Base-by-base conservation (phyloP, 2,113 vertebrate genomes). In the Agapornis roseicollis region DNA sequence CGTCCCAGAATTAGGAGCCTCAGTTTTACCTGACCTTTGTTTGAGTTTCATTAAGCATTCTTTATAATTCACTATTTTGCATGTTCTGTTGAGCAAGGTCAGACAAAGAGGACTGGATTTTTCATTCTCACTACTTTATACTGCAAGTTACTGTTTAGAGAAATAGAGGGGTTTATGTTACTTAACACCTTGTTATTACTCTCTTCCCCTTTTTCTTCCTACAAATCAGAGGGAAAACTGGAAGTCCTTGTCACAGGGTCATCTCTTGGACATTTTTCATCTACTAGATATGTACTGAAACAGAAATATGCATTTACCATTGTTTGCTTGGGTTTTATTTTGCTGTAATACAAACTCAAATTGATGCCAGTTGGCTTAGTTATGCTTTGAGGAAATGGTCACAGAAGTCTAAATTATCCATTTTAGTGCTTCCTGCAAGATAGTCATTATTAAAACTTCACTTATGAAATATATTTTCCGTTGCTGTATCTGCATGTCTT, bases 401-500 rank as follows among this genome's bases (percentile, higher is more conserved):
- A 61, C 9, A 47, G 68, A 73, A 53, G 6, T 10, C 19, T 50
- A 31, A 86, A 80, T 23, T 29, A 35, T 19, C 4, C 7, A 3
- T 33, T 71, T 35, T 37, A n/a, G 33, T 28, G 7, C 13, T 91
- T 82, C 11, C 41, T 82, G 28, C 5, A 37, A 58, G 68, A 33
- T 73, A 16, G 13, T 56, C 0, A 2, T 31, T 72, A 56, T 28
- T 77, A 66, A 66, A 84, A 49, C 12, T 70, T 90, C 6, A 41
- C 14, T 90, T 52, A 7, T 4, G 7, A 88, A 77, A 39, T 22
- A 6, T 1, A 3, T 2, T 0, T 9, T 74, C 61, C 42, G 3
- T 53, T 82, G 39, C 39, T 89, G 4, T 70, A 13, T 71, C 28
- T 84, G 52, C 10, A 12, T 6, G 33, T 47, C n/a, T 85, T 79